These are phyloP conservation scores for Carterocephalus palaemon DNA, from an alignment of 2,888 invertebrate genomes.

Conservation along the genomic window DNA sequence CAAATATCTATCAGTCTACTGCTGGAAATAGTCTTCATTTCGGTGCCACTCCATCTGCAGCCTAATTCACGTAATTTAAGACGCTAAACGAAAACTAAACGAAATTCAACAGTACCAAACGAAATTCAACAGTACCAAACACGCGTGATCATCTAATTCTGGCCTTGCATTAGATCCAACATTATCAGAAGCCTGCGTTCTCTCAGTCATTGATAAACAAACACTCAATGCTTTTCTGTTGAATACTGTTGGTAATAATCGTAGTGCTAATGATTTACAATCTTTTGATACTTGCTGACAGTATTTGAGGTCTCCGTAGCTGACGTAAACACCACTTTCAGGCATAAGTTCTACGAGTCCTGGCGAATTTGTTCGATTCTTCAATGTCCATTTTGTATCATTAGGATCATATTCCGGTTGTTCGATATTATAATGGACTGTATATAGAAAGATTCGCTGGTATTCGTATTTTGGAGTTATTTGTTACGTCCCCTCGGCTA, in stretches of 20 bases:
- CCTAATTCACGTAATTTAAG: too few relatives aligned
- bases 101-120: too few relatives aligned
- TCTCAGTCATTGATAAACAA: slow-evolving; percentile 23
- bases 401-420: slow-evolving; percentile 28
- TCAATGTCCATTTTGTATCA: slow-evolving; percentile 30
- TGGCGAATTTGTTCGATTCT: slow-evolving; percentile 23
- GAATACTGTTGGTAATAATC: slow-evolving; percentile 23
- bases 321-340: slow-evolving; percentile 20
- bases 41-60: too few relatives aligned
- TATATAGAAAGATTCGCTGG: too few relatives aligned
- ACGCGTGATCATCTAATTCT: slow-evolving; percentile 23
- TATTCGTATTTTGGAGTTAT: too few relatives aligned
- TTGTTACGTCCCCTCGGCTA: too few relatives aligned
- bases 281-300: slow-evolving; percentile 18
- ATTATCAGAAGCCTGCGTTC: slow-evolving; percentile 4
- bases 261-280: slow-evolving; percentile 25
- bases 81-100: too few relatives aligned
- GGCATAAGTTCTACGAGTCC: slow-evolving; percentile 25
- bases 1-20: too few relatives aligned
- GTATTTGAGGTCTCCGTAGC: slow-evolving; percentile 17
- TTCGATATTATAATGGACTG: too few relatives aligned
- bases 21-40: too few relatives aligned
- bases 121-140: slow-evolving; percentile 17
- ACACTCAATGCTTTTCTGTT: slow-evolving; percentile 25
- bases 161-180: slow-evolving; percentile 15